Evolutionary conservation across 2,888 invertebrate genomes (phyloP), one percentile per base, ranked within the genome.

Genomic region (Spisula solida): DNA sequence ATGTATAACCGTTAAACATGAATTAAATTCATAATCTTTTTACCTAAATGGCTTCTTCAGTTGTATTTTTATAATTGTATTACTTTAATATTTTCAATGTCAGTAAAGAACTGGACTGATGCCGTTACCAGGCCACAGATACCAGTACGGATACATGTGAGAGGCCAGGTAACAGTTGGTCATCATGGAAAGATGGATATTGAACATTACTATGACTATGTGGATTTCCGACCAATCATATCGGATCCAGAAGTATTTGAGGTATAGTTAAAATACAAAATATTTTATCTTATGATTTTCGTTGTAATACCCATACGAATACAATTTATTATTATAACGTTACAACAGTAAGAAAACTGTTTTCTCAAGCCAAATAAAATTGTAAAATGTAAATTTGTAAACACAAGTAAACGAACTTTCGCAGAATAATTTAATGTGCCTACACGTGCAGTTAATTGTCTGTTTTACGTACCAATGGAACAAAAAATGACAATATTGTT

Each of bases 171-270:
- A 31, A 60, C 81, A 75, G 31, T 47, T 0, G 80, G 55, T 25
- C 29, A 56, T 16, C 80, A 89, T 56, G 92, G 91, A 12, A 60
- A 55, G 4, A 20, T 31, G 31, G 78, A 75, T 16, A 92, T 94
- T 34, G 90, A 92, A 41, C 95, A 94, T 82, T 87, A 92, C n/a
- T 95, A 95, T 90, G 93, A 94, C 31, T 95, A 93, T 75, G 85
- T 93, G 51, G 91, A 93, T 82, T 94, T 95, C 84, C 88, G 81
- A 47, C 82, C 90, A 5, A 41, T 81, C 0, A 87, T 91, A 0
- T 83, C 88, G 34, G 88, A 92, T 75, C 34, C 82, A 20, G 85
- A 86, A 29, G 90, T 93, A 5, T 94, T 93, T 86, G 91, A 94
- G 93, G 94, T 94, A 86, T 81, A 6, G 10, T 34, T 34, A 60